Evolutionary conservation across 2,888 invertebrate species (phyloP).

Genomic region (Synergus japonicus): DNA sequence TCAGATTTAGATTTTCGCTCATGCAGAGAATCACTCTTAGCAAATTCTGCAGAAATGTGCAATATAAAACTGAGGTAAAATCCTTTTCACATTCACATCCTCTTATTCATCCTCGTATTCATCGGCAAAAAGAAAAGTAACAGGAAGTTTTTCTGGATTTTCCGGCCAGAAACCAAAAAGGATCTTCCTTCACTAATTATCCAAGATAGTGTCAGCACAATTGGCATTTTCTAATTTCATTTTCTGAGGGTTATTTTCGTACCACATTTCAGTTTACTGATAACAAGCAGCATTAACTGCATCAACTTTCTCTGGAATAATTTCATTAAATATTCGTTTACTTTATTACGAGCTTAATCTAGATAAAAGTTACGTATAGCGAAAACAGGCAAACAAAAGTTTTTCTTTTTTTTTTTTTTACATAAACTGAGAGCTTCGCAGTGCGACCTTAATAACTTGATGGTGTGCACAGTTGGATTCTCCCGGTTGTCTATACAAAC

Average conservation of each 20-base stretch:
- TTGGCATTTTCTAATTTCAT: too few species aligned
- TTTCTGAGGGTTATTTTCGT: background rate
- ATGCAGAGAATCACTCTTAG: too few species aligned
- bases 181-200: too few species aligned
- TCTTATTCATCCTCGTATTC: too few species aligned
- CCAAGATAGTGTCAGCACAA: too few species aligned
- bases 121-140: too few species aligned
- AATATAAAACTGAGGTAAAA: too few species aligned
- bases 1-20: too few species aligned
- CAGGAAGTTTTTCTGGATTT: too few species aligned
- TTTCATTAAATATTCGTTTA: background rate
- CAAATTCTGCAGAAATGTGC: too few species aligned
- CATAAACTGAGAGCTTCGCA: background rate
- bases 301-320: background rate
- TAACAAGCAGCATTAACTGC: background rate
- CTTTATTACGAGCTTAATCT: background rate
- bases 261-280: background rate
- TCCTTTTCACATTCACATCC: too few species aligned
- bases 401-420: background rate
- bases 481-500: slow-evolving; percentile 7
- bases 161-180: too few species aligned
- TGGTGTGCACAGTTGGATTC: slow-evolving; percentile 19
- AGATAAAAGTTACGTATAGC: background rate
- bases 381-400: background rate
- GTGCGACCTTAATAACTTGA: slow-evolving; percentile 21